Percentiles rank a stretch among this genome's conserved stretches.
These are phyloP conservation scores for Himalopsyche anomala DNA, from an alignment of 2,888 invertebrate genomes.

Conservation along the genomic window DNA sequence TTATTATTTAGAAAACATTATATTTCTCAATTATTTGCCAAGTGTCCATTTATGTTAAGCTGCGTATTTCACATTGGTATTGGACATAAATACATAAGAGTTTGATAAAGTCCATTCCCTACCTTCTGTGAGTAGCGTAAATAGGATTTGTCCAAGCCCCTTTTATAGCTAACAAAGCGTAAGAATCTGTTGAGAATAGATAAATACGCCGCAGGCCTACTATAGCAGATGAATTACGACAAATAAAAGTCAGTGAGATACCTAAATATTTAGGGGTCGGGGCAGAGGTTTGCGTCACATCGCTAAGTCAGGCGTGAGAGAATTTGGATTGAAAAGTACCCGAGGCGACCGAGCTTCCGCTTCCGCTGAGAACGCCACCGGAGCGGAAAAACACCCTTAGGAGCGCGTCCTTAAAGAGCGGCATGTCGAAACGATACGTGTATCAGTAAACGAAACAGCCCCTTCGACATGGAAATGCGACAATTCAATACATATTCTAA, in stretches of 20 bases:
- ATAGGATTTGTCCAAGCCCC: neutral
- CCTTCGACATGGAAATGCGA: neutral
- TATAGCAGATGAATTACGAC: neutral
- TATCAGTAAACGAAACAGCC: neutral
- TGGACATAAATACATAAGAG: too few species aligned
- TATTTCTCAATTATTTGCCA: too few species aligned
- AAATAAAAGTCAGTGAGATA: conserved; percentile 13
- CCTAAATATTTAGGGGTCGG: neutral
- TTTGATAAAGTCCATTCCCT: too few species aligned
- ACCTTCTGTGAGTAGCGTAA: neutral
- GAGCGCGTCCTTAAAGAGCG: neutral
- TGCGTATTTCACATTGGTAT: too few species aligned
- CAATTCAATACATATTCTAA: neutral
- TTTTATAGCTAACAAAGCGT: conserved; percentile 4
- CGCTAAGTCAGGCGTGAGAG: conserved; percentile 31
- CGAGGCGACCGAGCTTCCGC: conserved; percentile 18
- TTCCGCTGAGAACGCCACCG: neutral
- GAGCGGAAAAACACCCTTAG: conserved; percentile 9
- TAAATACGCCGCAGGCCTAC: neutral
- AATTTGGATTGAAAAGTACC: conserved; percentile 28
- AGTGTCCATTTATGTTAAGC: too few species aligned
- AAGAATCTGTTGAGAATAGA: conserved; percentile 17
- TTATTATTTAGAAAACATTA: too few species aligned
- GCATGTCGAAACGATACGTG: neutral
- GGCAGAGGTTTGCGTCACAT: neutral